phyloP scores from a whole-genome alignment of 2,888 invertebrate genomes.

The Labia minor region DNA sequence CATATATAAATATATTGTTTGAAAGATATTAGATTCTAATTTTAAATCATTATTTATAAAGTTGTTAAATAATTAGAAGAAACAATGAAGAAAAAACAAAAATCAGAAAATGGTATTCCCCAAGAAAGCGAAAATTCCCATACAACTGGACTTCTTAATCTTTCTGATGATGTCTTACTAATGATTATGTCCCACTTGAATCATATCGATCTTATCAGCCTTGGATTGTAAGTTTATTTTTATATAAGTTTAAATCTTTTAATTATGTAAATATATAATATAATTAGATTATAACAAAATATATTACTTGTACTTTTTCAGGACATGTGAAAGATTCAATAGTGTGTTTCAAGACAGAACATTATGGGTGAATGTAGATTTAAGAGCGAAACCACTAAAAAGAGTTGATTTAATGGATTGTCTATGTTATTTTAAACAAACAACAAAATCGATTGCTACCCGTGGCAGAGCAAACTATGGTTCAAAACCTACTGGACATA shows the following conservation, averaged over 20 bases:
- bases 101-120: not conserved
- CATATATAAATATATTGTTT: too few relatives aligned
- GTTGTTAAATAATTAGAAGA: not conserved
- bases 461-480: conserved; percentile 31
- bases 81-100: not conserved
- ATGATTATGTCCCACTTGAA: not conserved
- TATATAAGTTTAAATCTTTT: too few relatives aligned
- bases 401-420: conserved; percentile 36
- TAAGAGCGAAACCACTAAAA: conserved; percentile 33
- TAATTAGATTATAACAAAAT: too few relatives aligned
- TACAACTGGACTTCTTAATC: not conserved
- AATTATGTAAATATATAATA: not conserved
- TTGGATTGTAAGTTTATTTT: not conserved
- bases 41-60: too few relatives aligned
- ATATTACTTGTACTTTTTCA: too few relatives aligned
- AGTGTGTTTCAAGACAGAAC: conserved; percentile 15
- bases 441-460: conserved; percentile 36
- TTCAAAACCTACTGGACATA: conserved; percentile 31
- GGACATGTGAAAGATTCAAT: conserved; percentile 15
- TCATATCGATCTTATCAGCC: not conserved
- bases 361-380: conserved; percentile 35
- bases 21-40: too few relatives aligned
- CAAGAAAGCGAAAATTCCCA: not conserved
- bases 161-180: not conserved
- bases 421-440: conserved; percentile 37